These are phyloP conservation scores for Coreoperca whiteheadi DNA, from an alignment of 2,113 vertebrate species.

Conservation along the genomic window DNA sequence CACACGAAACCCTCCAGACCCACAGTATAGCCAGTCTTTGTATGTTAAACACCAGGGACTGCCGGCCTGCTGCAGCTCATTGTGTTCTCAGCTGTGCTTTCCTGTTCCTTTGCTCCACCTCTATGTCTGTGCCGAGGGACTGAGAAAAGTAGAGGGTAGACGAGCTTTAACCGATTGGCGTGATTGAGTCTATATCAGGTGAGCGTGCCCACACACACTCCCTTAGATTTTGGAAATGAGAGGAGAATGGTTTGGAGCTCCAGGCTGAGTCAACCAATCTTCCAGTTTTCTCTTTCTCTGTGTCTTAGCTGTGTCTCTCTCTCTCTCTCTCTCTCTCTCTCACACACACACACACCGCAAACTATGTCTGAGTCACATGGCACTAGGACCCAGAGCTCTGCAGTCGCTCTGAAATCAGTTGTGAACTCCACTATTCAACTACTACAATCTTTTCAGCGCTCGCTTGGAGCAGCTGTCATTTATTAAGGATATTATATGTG, in stretches of 20 bases:
- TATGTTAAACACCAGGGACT: conserved; percentile 30
- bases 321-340: neutral
- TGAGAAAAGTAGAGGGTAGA: conserved; percentile 10
- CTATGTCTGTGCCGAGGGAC: conserved; percentile 11
- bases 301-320: neutral
- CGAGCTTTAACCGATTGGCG: neutral
- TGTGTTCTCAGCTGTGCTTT: conserved; percentile 62
- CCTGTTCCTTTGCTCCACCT: conserved; percentile 16
- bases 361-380: neutral
- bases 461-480: neutral
- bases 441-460: neutral
- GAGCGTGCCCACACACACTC: conserved; percentile 1
- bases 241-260: conserved; percentile 25
- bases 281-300: neutral
- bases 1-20: conserved; percentile 11
- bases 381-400: conserved; percentile 11
- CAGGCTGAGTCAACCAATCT: conserved; percentile 1
- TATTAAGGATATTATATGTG: conserved; percentile 8
- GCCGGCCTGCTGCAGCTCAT: neutral
- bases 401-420: neutral
- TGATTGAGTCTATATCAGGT: conserved; percentile 3
- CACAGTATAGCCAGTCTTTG: conserved; percentile 35
- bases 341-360: neutral
- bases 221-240: conserved; percentile 5
- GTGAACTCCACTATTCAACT: neutral